These are phyloP conservation scores for Leptodactylus fallax DNA, from an alignment of 2,797 vertebrate species.

Conservation along the genomic window DNA sequence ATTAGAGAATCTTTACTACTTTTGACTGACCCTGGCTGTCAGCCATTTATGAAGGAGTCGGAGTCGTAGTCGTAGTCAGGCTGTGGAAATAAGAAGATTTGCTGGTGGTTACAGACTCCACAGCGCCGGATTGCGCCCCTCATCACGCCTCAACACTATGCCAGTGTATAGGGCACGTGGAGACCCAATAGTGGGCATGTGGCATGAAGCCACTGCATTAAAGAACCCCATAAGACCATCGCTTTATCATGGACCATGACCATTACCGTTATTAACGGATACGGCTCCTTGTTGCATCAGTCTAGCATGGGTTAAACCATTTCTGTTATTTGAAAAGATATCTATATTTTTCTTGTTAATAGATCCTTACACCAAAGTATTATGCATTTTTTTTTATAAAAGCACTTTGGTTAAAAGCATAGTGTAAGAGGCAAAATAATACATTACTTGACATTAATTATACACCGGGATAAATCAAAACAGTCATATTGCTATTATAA, in stretches of 20 bases:
- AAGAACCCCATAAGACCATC: background rate
- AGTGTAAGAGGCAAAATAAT: constrained; percentile 64
- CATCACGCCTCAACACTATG: too few relatives aligned
- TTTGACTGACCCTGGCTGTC: too few relatives aligned
- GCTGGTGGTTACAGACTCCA: too few relatives aligned
- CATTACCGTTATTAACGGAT: background rate
- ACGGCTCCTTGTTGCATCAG: background rate
- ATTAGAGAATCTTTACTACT: too few relatives aligned
- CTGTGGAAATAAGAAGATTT: too few relatives aligned
- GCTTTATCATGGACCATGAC: background rate
- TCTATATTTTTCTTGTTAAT: constrained; percentile 62
- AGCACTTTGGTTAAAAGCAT: constrained; percentile 65
- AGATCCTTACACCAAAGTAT: constrained; percentile 62
- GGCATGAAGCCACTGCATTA: background rate
- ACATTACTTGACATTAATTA: constrained; percentile 65
- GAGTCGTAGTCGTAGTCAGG: too few relatives aligned
- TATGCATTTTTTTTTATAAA: constrained; percentile 57
- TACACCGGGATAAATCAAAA: constrained; percentile 63
- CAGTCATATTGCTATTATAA: constrained; percentile 65
- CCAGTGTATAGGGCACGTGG: too few relatives aligned
- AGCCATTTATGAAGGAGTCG: too few relatives aligned
- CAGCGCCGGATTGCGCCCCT: too few relatives aligned
- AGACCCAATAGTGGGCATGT: background rate
- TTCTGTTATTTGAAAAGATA: constrained; percentile 58
- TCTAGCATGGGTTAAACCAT: constrained; percentile 48